Evolutionary conservation across 1,140 invertebrate genomes (phyloP), one percentile per base, ranked within the genome.

Genomic region (Cherax destructor): DNA sequence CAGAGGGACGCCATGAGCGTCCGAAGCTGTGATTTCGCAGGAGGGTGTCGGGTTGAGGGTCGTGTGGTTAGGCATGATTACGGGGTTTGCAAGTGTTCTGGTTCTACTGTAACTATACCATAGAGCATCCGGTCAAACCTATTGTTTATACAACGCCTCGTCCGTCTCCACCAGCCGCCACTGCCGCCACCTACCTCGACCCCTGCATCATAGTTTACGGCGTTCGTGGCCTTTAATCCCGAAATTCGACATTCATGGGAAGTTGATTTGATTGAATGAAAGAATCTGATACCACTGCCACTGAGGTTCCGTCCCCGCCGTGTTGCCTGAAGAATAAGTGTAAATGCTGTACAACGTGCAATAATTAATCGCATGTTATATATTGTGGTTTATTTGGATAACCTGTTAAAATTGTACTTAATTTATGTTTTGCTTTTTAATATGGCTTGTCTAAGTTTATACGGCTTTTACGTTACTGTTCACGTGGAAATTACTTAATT

Each of bases 101-200:
- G 41, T 74, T 74, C 69, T n/a, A 74, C n/a, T 30, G 69, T 74
- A 74, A 24, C 69, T 24, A 24, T n/a, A 24, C 69, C 69, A n/a
- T 30, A n/a, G 69, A 6, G 69, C n/a, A 65, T 65, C 61, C 24
- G 69, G 69, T 74, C 61, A n/a, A n/a, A 21, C 24, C 69, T n/a
- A 30, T 30, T 74, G 69, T 74, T 74, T 74, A 74, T 74, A 24
- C 30, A 74, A 74, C 9, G n/a, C 69, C 69, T 74, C 69, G n/a
- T 4, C 30, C 69, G 24, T n/a, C 69, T 74, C 69, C 61, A 65
- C 61, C 18, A 65, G 61, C 11, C 13, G 13, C 61, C 5, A 4
- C 16, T 18, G 18, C 61, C 61, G 4, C 61, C 21, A 18, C 18
- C 61, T n/a, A 65, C 61, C 18, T 2, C 61, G 6, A 6, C 69